phyloP scores from a whole-genome alignment of 2,113 vertebrate species.

The Typhlomys cinereus region DNA sequence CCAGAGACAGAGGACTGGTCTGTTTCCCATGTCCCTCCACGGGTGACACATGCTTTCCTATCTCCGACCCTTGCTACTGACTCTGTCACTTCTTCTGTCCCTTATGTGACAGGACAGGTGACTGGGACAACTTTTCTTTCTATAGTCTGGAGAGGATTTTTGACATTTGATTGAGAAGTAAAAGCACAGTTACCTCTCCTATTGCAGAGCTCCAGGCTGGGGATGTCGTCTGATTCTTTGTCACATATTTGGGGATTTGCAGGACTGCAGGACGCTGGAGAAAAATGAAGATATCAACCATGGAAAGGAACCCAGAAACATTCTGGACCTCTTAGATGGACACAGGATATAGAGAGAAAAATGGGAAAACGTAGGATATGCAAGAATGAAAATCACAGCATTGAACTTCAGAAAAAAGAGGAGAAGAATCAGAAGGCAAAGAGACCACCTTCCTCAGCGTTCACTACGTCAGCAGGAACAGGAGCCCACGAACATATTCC shows the following conservation, averaged over 20 bases:
- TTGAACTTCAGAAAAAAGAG: background rate
- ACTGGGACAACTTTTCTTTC: too few species aligned
- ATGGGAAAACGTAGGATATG: background rate
- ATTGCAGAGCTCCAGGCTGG: background rate
- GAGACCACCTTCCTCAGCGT: accelerated
- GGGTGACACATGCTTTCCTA: too few species aligned
- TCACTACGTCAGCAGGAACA: background rate
- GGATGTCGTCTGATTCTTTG: background rate
- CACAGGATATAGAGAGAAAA: background rate
- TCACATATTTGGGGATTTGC: background rate
- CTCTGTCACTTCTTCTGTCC: too few species aligned
- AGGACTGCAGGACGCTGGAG: background rate
- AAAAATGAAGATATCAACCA: background rate
- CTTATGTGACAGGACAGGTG: too few species aligned
- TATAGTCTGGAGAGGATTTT: too few species aligned
- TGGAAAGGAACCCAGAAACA: background rate
- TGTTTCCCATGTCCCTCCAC: too few species aligned
- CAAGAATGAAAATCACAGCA: background rate
- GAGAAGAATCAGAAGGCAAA: background rate
- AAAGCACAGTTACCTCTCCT: too few species aligned
- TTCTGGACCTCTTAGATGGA: background rate
- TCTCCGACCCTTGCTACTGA: too few species aligned
- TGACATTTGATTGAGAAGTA: too few species aligned
- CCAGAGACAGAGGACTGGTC: background rate
- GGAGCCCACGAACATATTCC: background rate